Evolutionary conservation across 1,140 invertebrate species (phyloP), one percentile per base, ranked within the genome.

Genomic region (Drosophila kurseongensis): DNA sequence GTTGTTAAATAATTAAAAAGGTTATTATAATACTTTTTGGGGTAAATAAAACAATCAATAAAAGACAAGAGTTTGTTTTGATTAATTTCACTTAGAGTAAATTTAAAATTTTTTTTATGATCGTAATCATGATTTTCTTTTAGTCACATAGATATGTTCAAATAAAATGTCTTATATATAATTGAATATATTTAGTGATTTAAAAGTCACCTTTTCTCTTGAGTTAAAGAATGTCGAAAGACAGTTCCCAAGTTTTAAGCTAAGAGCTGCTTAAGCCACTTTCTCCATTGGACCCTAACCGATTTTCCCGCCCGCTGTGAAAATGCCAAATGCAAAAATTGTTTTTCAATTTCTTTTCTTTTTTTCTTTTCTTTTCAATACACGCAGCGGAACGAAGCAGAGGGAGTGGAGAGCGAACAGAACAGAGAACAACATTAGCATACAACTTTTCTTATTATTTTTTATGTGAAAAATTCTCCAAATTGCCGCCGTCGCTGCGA

Each of bases 371-470:
- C 82, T 72, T 65, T 89, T 77, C 75, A 85, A 86, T 81, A 57
- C 78, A 65, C 57, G 75, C 78, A 68, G 75, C 63, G 60, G 45
- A 57, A 56, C 14, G 48, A 48, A 41, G 35, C 29, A 13, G 42
- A 38, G 47, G 41, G 40, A 38, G 35, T 58, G 44, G 40, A 42
- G 14, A 36, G 54, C 41, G 35, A n/a, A 12, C 57, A 61, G 75
- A 44, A 56, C 56, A 56, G 58, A 55, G 51, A 61, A 76, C 81
- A 85, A 80, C 83, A 89, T 88, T 88, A 88, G 84, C 83, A 88
- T 88, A 90, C 74, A 89, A 90, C 86, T 90, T 89, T 89, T 90
- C 81, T 85, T 90, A 90, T 89, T 89, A 89, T 90, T 90, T 89
- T 89, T 90, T 90, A 90, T 90, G 85, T 80, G 85, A 85, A 85